Base-by-base conservation (phyloP, 1,140 invertebrate genomes). In the Trachymyrmex septentrionalis region DNA sequence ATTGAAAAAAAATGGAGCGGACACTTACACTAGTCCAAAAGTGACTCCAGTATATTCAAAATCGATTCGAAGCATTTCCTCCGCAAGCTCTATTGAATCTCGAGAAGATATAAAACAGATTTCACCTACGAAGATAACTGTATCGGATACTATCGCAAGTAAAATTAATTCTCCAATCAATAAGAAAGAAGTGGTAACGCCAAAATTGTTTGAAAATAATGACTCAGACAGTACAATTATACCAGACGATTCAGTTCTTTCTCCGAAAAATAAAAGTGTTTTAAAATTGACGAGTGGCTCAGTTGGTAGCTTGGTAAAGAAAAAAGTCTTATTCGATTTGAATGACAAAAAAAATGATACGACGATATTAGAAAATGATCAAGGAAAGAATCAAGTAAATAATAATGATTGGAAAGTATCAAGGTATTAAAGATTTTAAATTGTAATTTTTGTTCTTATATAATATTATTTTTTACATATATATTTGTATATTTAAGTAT, bases 251-350 rank as follows among this genome's bases (percentile, higher is more conserved):
- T 81, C 21, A 59, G 55, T 75, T 10, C 14, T 80, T 59, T 89
- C 87, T 69, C 92, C 92, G 27, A 95, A 93, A 80, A 91, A 92
- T 86, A 96, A 96, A 94, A 95, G 96, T 73, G 96, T 96, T 38
- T 87, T 97, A 16, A 97, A 96, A 94, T 95, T 95, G 87, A 94
- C 95, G 19, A 94, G 93, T 57, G 90, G 88, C 4, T 96, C 96
- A 4, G 94, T 93, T 10, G 94, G 95, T 48, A 96, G 93, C 44
- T 92, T 96, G 30, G 94, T 95, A 38, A 97, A 96, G 72, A 97
- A 97, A 87, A 96, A 96, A 93, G 96, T 97, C 2, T 88, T 96
- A 55, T 97, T 97, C 88, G 96, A 96, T 92, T 94, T 97, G 90
- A 95, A 96, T 78, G 94, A 95, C 92, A 81, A 21, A 95, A 91